These are phyloP conservation scores for Axis porcinus DNA, from an alignment of 2,113 vertebrate species.

Conservation along the genomic window DNA sequence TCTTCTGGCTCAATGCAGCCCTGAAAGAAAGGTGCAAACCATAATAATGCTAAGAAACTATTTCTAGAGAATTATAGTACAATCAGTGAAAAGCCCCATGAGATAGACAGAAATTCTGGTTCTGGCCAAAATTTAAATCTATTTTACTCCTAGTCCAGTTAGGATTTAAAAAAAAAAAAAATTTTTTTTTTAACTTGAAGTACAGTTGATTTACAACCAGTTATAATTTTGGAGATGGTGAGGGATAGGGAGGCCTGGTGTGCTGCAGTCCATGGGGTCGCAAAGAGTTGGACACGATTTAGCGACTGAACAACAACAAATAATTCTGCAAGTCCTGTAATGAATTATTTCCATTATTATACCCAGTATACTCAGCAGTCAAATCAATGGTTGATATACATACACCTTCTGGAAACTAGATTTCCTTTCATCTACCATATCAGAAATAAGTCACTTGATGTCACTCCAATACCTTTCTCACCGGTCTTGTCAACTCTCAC, in stretches of 20 bases:
- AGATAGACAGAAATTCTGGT: slow-evolving; percentile 5
- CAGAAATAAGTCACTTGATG: not conserved
- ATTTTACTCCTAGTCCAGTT: not conserved
- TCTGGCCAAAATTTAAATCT: not conserved
- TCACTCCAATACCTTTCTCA: not conserved
- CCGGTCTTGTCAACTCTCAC: not conserved
- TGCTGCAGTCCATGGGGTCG: not conserved
- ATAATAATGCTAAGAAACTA: not conserved
- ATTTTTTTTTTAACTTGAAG: not conserved
- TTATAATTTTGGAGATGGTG: not conserved
- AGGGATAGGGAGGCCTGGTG: not conserved
- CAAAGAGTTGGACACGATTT: not conserved
- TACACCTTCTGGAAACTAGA: not conserved
- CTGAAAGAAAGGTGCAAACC: not conserved
- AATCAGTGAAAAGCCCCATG: not conserved
- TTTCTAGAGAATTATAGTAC: not conserved
- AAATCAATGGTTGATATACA: not conserved
- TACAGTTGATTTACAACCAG: not conserved
- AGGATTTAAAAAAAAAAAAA: not conserved
- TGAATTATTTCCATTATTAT: not conserved
- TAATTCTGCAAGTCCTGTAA: not conserved
- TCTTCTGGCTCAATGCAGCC: not conserved
- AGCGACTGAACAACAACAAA: not conserved
- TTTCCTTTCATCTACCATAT: not conserved
- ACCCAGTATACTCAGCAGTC: not conserved